A percentile compares a stretch with the other conserved stretches of the same genome.
Conservation (phyloP, 2,797 vertebrate species). For the Muscicapa striata region DNA sequence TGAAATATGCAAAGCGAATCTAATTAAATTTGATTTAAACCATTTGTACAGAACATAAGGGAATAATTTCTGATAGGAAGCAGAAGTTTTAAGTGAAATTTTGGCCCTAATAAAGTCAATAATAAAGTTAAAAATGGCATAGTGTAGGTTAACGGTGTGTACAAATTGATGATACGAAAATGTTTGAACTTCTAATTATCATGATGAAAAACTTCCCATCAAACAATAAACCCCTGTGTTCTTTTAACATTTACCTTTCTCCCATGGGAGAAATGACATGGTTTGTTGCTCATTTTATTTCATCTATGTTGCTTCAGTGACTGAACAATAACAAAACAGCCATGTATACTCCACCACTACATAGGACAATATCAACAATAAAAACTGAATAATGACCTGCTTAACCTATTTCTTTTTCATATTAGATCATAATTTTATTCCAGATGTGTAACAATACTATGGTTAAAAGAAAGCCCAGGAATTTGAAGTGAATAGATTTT, state of each 20-base stretch:
- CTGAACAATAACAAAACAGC: slow-evolving; percentile 48
- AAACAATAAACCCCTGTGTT: slow-evolving; percentile 60
- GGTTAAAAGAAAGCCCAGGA: background rate
- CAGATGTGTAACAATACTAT: background rate
- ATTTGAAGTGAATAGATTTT: background rate
- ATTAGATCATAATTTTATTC: background rate
- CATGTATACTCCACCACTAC: background rate
- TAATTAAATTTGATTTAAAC: slow-evolving; percentile 22
- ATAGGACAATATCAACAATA: background rate
- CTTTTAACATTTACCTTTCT: slow-evolving; percentile 62
- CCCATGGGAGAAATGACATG: slow-evolving; percentile 59
- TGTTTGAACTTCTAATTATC: slow-evolving; percentile 62
- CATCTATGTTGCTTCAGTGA: slow-evolving; percentile 42
- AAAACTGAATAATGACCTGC: background rate
- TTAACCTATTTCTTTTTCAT: background rate
- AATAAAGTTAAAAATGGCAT: slow-evolving; percentile 20
- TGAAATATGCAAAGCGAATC: background rate
- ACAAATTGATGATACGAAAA: slow-evolving; percentile 54
- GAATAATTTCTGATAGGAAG: slow-evolving; percentile 26
- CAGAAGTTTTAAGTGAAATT: slow-evolving; percentile 19
- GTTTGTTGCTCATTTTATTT: slow-evolving; percentile 63
- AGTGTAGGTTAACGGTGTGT: slow-evolving; percentile 28
- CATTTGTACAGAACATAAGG: background rate
- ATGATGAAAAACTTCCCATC: slow-evolving; percentile 61
- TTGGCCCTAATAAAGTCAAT: slow-evolving; percentile 23